These are phyloP conservation scores for Neopelma chrysocephalum DNA, from an alignment of 2,797 vertebrate species.

Conservation along the genomic window DNA sequence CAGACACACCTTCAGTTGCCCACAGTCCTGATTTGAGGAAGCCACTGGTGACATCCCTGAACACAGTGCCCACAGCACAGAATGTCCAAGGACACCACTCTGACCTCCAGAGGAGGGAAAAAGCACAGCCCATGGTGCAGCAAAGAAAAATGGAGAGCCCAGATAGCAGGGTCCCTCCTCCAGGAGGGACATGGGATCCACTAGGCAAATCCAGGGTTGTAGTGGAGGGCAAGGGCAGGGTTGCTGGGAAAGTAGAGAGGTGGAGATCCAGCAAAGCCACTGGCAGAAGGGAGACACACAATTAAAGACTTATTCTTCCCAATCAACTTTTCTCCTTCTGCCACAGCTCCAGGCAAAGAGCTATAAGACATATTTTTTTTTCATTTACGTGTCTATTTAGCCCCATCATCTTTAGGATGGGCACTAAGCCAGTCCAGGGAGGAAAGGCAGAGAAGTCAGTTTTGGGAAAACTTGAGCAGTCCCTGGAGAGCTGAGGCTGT, in stretches of 20 bases:
- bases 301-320: not conserved
- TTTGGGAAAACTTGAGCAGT: not conserved
- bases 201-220: not conserved
- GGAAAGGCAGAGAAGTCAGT: not conserved
- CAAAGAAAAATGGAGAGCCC: not conserved
- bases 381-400: not conserved
- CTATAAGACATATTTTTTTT: not conserved
- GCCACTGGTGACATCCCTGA: not conserved
- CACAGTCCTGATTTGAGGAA: not conserved
- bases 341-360: not conserved
- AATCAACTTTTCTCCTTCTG: not conserved
- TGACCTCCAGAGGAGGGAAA: not conserved
- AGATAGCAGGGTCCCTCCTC: not conserved
- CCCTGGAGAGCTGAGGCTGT: not conserved
- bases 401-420: not conserved
- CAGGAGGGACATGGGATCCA: not conserved
- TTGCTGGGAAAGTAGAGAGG: not conserved
- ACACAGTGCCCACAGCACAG: rapidly evolving
- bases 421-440: not conserved
- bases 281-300: not conserved
- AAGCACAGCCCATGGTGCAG: not conserved
- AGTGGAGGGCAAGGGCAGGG: not conserved
- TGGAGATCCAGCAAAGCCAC: not conserved
- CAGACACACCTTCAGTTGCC: not conserved
- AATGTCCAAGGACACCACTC: not conserved